Conservation (phyloP, 2,113 vertebrate species). For the Pagrus major region DNA sequence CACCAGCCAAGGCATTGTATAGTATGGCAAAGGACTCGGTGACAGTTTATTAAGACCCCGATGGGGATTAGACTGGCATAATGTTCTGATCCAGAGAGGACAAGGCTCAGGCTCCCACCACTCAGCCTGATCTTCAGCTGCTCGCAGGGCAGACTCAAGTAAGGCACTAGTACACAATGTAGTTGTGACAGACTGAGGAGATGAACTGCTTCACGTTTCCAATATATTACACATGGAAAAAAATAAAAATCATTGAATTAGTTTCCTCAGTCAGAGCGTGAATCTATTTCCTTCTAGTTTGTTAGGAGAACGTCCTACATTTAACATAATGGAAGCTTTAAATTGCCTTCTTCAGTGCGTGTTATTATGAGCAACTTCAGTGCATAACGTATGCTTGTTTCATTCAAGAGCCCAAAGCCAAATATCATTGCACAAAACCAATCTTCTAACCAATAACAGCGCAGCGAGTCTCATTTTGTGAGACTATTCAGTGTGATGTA, state of each 20-base stretch:
- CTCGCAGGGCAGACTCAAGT: conserved; percentile 78
- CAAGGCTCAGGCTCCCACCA: conserved; percentile 67
- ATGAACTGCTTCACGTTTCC: conserved; percentile 37
- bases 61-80: conserved; percentile 66
- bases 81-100: conserved; percentile 73
- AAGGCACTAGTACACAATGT: conserved; percentile 87
- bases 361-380: conserved; percentile 62
- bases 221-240: conserved; percentile 24
- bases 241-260: conserved; percentile 15
- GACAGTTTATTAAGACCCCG: conserved; percentile 59
- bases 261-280: conserved; percentile 24
- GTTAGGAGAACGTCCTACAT: conserved; percentile 35
- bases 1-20: conserved; percentile 79
- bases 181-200: conserved; percentile 72
- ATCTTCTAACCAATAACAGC: conserved; percentile 46
- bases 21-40: conserved; percentile 72
- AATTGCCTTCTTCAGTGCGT: conserved; percentile 69
- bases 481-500: conserved; percentile 55
- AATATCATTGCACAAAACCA: conserved; percentile 53
- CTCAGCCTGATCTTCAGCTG: conserved; percentile 69
- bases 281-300: conserved; percentile 38
- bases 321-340: conserved; percentile 57
- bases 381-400: conserved; percentile 65
- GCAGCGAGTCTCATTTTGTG: conserved; percentile 32
- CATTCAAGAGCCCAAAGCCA: conserved; percentile 40